Base-by-base conservation (phyloP, 2,888 invertebrate species). In the Emmelina monodactyla region DNA sequence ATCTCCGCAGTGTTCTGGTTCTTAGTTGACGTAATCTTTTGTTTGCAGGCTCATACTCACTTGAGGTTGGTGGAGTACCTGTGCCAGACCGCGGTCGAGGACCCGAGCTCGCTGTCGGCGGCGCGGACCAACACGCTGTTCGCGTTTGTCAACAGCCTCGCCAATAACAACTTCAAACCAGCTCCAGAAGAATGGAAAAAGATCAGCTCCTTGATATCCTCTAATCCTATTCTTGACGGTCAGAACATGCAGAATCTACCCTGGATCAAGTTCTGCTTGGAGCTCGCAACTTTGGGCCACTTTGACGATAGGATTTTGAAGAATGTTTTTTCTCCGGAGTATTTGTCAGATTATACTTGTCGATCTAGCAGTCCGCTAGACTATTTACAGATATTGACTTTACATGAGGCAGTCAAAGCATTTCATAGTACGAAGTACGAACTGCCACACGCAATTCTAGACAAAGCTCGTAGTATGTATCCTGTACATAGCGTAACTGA, bases 161-260 rank as follows among this genome's bases (percentile, higher is more conserved):
- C 85, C 2, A 71, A 73, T 46, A 82, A 84, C 32, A 83, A 87
- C 62, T 87, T 83, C 54, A 82, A 73, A 13, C 86, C 88, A 0
- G 55, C 67, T 6, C 50, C 75, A 0, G 50, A 49, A 0, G 54
- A 55, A 40, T 88, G 87, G 86, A 53, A 68, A 0, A 49, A 48
- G 11, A 57, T 89, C 16, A 55, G 61, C 28, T 55, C 61, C 12
- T 58, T 72, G 19, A 64, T 85, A 31, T 51, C 75, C 0, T 43
- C 52, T 0, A 78, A 82, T 43, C 63, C 67, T 0, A 51, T 78
- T 0, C 33, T 82, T 0, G 53, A 66, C 9, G 61, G 52, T 1
- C 64, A 62, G n/a, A 69, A 54, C 35, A 54, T 51, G 9, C 63
- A 79, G 0, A 19, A 19, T 19, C 39, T 83, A 14, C 78, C 83